Conservation (phyloP, 2,797 vertebrate species). For the Anabacerthia variegaticeps region DNA sequence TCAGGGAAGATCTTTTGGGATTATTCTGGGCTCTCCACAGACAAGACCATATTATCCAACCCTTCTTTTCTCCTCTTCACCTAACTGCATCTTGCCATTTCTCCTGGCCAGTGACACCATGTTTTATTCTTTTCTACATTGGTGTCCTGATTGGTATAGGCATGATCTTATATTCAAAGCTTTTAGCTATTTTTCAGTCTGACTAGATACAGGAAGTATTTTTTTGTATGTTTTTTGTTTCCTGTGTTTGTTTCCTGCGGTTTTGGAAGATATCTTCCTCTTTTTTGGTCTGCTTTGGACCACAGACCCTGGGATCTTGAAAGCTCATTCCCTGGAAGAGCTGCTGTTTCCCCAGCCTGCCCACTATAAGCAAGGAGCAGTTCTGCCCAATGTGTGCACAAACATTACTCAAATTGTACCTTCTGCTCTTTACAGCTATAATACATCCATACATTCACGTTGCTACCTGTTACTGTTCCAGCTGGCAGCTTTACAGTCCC, state of each 20-base stretch:
- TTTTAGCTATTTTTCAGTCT: not conserved
- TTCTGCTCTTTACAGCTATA: not conserved
- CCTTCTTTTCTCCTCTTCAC: not conserved
- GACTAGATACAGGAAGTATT: not conserved
- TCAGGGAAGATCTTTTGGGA: not conserved
- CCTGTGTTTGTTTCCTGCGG: not conserved
- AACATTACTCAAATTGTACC: not conserved
- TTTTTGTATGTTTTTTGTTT: not conserved
- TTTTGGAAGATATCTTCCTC: not conserved
- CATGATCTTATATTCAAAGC: not conserved
- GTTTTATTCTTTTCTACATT: not conserved
- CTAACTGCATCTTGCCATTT: not conserved
- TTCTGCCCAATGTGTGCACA: not conserved
- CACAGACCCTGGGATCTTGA: not conserved
- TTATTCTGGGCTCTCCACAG: not conserved
- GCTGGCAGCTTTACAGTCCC: not conserved
- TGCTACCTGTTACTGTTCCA: not conserved
- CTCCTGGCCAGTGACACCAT: not conserved
- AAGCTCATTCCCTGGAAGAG: not conserved
- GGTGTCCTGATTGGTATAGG: not conserved
- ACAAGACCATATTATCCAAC: not conserved
- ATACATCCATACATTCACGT: not conserved
- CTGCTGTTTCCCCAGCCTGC: not conserved
- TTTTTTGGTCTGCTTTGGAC: not conserved
- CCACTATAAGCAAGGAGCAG: not conserved